phyloP scores from a whole-genome alignment of 2,113 vertebrate genomes.

The Mus pahari region DNA sequence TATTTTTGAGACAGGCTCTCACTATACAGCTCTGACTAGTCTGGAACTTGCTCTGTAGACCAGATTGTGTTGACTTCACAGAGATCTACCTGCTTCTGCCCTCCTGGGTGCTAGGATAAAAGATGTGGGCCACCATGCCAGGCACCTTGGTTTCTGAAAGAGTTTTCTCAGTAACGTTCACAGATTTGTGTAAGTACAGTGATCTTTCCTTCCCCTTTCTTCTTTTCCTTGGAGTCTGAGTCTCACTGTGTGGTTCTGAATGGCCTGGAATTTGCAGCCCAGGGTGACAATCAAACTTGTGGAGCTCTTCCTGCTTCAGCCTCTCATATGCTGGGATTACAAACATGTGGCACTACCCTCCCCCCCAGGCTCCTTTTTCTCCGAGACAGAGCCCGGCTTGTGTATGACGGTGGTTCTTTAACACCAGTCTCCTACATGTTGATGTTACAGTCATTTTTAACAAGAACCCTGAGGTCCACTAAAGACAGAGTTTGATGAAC shows the following conservation, averaged over 20 bases:
- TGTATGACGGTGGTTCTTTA: not conserved
- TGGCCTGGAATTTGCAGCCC: not conserved
- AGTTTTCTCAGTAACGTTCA: not conserved
- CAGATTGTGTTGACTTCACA: not conserved
- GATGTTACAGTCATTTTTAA: not conserved
- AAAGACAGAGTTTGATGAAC: not conserved
- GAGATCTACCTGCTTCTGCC: not conserved
- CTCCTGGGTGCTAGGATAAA: not conserved
- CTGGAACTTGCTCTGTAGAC: not conserved
- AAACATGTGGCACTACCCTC: not conserved
- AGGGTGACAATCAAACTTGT: not conserved
- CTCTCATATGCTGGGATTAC: not conserved
- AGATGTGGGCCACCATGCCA: not conserved
- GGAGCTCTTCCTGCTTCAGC: not conserved
- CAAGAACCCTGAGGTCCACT: not conserved
- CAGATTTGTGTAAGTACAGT: not conserved
- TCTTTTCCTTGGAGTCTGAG: not conserved
- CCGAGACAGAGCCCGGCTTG: not conserved
- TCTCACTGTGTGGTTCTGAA: not conserved
- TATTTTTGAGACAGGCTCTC: not conserved
- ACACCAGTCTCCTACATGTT: not conserved
- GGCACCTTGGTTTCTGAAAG: not conserved
- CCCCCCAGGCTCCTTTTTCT: not conserved
- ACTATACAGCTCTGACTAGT: not conserved
- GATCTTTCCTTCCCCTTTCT: too few species aligned